phyloP scores from a whole-genome alignment of 1,140 invertebrate species.

The Oedothorax gibbosus region DNA sequence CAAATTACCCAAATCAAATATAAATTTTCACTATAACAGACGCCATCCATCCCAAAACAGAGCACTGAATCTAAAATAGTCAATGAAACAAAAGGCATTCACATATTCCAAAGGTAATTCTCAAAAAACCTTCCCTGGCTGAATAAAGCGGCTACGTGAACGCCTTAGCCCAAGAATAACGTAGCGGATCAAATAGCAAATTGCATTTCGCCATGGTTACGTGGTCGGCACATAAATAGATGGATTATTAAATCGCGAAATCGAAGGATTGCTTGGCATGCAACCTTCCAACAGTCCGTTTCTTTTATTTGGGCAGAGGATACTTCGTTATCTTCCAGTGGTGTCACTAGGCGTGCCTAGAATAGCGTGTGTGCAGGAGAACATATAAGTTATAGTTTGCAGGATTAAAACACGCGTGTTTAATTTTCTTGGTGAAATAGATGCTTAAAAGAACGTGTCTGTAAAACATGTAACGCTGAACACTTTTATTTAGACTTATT shows the following conservation, averaged over 20 bases:
- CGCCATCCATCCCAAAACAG: too few relatives aligned
- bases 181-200: constrained; percentile 42
- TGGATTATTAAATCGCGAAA: constrained; percentile 48
- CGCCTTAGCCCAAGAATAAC: constrained; percentile 25
- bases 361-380: not conserved
- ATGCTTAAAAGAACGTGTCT: too few relatives aligned
- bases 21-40: too few relatives aligned
- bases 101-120: too few relatives aligned
- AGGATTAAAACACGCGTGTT: too few relatives aligned
- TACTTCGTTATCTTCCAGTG: constrained; percentile 40
- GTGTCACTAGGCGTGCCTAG: constrained; percentile 31
- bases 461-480: too few relatives aligned
- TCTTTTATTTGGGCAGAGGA: constrained; percentile 14
- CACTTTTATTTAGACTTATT: too few relatives aligned
- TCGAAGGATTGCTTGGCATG: constrained; percentile 26
- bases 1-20: too few relatives aligned
- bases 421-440: too few relatives aligned
- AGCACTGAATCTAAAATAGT: too few relatives aligned
- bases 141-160: constrained; percentile 1
- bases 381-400: too few relatives aligned
- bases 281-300: constrained; percentile 16
- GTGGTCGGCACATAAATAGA: constrained; percentile 28
- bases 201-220: constrained; percentile 27
- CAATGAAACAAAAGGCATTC: too few relatives aligned
- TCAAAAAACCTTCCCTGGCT: not conserved